phyloP scores from a whole-genome alignment of 2,888 invertebrate genomes.

The Brenthis daphne region DNA sequence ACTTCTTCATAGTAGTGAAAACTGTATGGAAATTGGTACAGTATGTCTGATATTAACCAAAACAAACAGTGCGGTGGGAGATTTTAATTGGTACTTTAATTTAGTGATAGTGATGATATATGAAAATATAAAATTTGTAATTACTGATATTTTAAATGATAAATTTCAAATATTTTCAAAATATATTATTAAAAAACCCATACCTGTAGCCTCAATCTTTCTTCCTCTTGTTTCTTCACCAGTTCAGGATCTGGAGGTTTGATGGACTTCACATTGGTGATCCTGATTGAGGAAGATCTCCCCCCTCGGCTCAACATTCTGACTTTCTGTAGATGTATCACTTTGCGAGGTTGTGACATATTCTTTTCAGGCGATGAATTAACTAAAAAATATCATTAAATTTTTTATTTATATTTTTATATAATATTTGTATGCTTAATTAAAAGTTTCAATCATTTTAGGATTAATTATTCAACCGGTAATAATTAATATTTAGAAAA shows the following conservation, averaged over 20 bases:
- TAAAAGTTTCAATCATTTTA: neutral
- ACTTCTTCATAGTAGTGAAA: no score
- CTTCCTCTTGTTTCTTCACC: slow-evolving; percentile 64
- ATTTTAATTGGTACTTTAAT: no score
- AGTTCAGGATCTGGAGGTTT: slow-evolving; percentile 63
- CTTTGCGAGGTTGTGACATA: slow-evolving; percentile 57
- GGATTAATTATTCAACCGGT: no score
- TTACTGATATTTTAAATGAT: no score
- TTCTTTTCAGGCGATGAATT: slow-evolving; percentile 42
- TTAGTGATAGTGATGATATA: no score
- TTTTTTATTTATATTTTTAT: neutral
- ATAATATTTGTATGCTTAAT: neutral
- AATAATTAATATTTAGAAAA: no score
- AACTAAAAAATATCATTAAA: slow-evolving; percentile 49
- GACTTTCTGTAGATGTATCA: slow-evolving; percentile 66
- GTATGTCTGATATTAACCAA: no score
- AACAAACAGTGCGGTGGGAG: no score
- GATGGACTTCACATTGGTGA: slow-evolving; percentile 70
- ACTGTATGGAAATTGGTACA: no score
- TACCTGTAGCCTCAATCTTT: slow-evolving; percentile 67
- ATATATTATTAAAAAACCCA: no score
- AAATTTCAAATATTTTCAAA: no score
- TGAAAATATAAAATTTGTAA: no score
- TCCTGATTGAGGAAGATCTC: slow-evolving; percentile 56
- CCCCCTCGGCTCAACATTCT: slow-evolving; percentile 64